Base-by-base conservation (phyloP, 2,113 vertebrate genomes). In the Motacilla tschutschensis region DNA sequence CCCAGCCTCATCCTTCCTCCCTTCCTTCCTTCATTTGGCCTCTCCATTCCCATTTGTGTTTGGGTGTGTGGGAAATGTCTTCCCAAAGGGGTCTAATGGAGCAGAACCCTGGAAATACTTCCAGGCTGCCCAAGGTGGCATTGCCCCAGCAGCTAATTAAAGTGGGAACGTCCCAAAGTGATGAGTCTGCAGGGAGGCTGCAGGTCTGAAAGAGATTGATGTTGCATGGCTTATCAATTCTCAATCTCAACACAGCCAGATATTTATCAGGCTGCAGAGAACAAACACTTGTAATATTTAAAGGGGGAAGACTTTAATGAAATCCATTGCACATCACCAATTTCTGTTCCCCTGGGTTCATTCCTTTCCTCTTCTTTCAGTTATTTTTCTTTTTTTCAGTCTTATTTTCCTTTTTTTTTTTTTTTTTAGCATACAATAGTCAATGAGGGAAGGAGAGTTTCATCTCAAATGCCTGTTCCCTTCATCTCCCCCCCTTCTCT, bases 261-360 rank as follows among this genome's bases (percentile, higher is more conserved):
- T 73, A 59, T 82, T 85, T 90, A 54, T 86, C 65, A 85, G 86
- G 77, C 58, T 88, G 80, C 75, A 28, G 83, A 90, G 90, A 92
- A 91, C 86, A 92, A 87, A 92, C 85, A 89, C 89, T 92, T 83
- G 85, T 69, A 92, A 73, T 87, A 73, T 91, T 89, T 86, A 89
- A 92, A 84, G 46, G 74, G 57, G 72, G 74, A 78, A 81, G 77
- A 29, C 43, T 92, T 86, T 94, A 94, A 93, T 94, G 89, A 88
- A 89, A 91, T 88, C 86, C 78, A 86, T 47, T 85, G 90, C 93
- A 82, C 84, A 92, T 93, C 90, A 82, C 85, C 91, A 67, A 15
- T 91, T 90, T 82, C 84, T 87, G 72, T 69, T 93, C 94, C 86
- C 69, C 43, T 47, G 22, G 55, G 79, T 72, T 94, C 81, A 22